phyloP scores from a whole-genome alignment of 2,797 vertebrate genomes.

The Onychomys torridus region DNA sequence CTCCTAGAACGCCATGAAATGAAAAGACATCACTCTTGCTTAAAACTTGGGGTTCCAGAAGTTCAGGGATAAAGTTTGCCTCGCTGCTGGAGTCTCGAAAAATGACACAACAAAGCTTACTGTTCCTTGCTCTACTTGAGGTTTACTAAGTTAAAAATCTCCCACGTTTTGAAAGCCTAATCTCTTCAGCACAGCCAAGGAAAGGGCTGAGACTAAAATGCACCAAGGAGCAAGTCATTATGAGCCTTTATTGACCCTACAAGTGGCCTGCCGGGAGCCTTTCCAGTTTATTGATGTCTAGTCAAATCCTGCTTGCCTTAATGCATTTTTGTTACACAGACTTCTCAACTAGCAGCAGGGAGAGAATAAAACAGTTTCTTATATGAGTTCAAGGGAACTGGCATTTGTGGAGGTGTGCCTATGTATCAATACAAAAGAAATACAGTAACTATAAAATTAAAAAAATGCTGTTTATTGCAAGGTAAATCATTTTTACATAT shows the following conservation, averaged over 20 bases:
- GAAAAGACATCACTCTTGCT: background rate
- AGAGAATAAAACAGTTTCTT: slow-evolving; percentile 36
- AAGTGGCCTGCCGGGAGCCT: slow-evolving; percentile 70
- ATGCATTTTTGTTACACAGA: slow-evolving; percentile 50
- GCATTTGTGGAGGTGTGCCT: accelerated
- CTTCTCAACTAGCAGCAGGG: slow-evolving; percentile 43
- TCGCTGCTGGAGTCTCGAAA: background rate
- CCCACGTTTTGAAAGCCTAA: background rate
- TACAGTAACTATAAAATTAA: background rate
- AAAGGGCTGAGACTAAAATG: slow-evolving; percentile 57
- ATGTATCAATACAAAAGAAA: background rate
- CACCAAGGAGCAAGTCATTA: slow-evolving; percentile 76
- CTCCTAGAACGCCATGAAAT: background rate
- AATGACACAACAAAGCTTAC: background rate
- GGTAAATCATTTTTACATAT: background rate
- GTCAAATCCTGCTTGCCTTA: slow-evolving; percentile 62
- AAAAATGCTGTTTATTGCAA: background rate
- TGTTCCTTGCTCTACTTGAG: background rate
- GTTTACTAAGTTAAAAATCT: slow-evolving; percentile 47
- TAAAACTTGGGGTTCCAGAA: background rate
- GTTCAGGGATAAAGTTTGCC: background rate
- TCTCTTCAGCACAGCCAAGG: background rate
- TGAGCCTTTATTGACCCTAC: slow-evolving; percentile 74
- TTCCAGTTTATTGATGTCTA: slow-evolving; percentile 76
- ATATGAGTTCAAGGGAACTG: slow-evolving; percentile 23